Evolutionary conservation across 1,140 invertebrate genomes (phyloP).

Genomic region (Drosophila bifasciata): DNA sequence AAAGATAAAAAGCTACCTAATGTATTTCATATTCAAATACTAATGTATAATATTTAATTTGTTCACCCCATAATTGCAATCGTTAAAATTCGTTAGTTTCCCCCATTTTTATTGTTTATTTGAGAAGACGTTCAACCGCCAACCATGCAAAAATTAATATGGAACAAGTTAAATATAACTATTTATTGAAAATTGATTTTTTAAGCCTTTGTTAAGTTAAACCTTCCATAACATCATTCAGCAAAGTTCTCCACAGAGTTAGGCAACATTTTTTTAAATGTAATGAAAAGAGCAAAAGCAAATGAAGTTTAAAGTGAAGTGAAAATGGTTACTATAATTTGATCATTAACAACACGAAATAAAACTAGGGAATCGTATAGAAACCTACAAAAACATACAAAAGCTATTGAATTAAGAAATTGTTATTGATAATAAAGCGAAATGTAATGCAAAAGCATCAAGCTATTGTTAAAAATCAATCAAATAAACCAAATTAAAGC

Average conservation of each 20-base stretch:
- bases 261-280: slow-evolving; percentile 23
- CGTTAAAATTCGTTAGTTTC: slow-evolving; percentile 21
- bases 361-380: slow-evolving; percentile 17
- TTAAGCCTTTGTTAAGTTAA: slow-evolving; percentile 40
- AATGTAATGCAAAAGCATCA: slow-evolving; percentile 58
- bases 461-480: slow-evolving; percentile 80
- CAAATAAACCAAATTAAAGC: slow-evolving; percentile 53
- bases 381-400: slow-evolving; percentile 36
- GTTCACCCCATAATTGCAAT: slow-evolving; percentile 32
- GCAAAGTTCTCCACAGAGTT: slow-evolving; percentile 1
- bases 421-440: slow-evolving; percentile 76
- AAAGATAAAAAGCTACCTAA: slow-evolving; percentile 27
- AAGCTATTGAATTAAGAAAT: slow-evolving; percentile 55
- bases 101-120: slow-evolving; percentile 50
- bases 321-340: slow-evolving; percentile 65
- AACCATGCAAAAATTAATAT: slow-evolving; percentile 40
- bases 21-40: slow-evolving; percentile 63
- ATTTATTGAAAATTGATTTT: slow-evolving; percentile 68
- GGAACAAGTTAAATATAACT: slow-evolving; percentile 56
- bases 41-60: slow-evolving; percentile 56
- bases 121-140: slow-evolving; percentile 59
- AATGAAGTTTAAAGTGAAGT: slow-evolving; percentile 60
- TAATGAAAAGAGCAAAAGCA: slow-evolving; percentile 27
- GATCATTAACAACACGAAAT: slow-evolving; percentile 41
- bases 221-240: background rate